phyloP scores from a whole-genome alignment of 2,797 vertebrate genomes.

The Yasuhikotakia modesta region DNA sequence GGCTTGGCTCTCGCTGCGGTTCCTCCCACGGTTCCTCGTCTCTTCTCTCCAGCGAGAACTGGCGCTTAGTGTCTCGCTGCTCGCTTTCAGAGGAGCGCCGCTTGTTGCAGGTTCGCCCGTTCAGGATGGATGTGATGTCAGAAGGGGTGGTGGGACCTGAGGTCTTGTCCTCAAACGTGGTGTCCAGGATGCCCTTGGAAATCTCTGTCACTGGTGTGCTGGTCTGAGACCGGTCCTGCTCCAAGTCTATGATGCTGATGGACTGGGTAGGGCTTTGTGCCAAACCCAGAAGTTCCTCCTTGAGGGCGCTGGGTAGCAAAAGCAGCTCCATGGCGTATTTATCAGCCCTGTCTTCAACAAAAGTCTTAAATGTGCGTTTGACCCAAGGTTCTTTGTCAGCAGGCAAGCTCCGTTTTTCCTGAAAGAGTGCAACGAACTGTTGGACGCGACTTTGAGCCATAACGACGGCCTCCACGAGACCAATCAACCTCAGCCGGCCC shows the following conservation, averaged over 20 bases:
- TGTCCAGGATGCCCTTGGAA: slow-evolving; percentile 86
- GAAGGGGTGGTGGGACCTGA: slow-evolving; percentile 11
- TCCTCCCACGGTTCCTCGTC: slow-evolving; percentile 76
- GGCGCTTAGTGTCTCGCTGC: slow-evolving; percentile 90
- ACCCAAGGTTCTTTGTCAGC: slow-evolving; percentile 82
- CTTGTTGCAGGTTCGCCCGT: slow-evolving; percentile 87
- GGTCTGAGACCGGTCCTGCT: slow-evolving; percentile 83
- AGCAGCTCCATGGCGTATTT: slow-evolving; percentile 95
- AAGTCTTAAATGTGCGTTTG: slow-evolving; percentile 88
- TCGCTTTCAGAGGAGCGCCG: slow-evolving; percentile 90
- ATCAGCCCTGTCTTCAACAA: slow-evolving; percentile 93
- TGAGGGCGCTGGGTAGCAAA: slow-evolving; percentile 90
- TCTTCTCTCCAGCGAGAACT: slow-evolving; percentile 86
- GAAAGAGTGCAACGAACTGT: slow-evolving; percentile 92
- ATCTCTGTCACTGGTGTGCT: slow-evolving; percentile 93
- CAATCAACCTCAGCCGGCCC: slow-evolving; percentile 83
- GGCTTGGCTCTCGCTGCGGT: slow-evolving; percentile 54
- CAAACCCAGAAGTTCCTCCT: slow-evolving; percentile 88
- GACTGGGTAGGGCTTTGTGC: slow-evolving; percentile 71
- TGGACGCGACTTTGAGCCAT: slow-evolving; percentile 95
- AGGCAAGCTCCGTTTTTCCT: slow-evolving; percentile 82
- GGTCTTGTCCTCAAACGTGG: slow-evolving; percentile 80
- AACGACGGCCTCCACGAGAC: slow-evolving; percentile 88
- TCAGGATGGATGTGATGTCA: slow-evolving; percentile 60
- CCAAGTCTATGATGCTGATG: slow-evolving; percentile 60